Percentiles rank a stretch among this genome's conserved stretches.
These are phyloP conservation scores for Melinaea marsaeus DNA, from an alignment of 2,888 invertebrate genomes.

Conservation along the genomic window DNA sequence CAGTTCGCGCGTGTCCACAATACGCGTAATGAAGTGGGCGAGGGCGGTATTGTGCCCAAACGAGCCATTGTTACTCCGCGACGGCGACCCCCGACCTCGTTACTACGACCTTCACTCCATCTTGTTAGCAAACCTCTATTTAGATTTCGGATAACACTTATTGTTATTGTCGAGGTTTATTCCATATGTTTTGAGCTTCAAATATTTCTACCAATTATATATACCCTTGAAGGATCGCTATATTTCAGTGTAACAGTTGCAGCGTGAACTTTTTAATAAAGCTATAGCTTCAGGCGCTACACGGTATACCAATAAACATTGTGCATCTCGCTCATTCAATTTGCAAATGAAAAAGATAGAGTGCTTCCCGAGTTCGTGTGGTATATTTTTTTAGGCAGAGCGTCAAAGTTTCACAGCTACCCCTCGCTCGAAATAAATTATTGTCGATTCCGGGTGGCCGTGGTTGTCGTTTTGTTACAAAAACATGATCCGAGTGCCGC, in stretches of 20 bases:
- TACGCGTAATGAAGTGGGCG: constrained; percentile 77
- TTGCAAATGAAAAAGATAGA: constrained; percentile 48
- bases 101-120: constrained; percentile 44
- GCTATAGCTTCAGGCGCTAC: constrained; percentile 52
- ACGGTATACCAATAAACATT: constrained; percentile 30
- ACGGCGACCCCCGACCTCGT: constrained; percentile 66
- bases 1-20: constrained; percentile 56
- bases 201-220: not conserved
- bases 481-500: constrained; percentile 57
- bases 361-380: constrained; percentile 54
- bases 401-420: constrained; percentile 72
- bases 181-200: not conserved
- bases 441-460: constrained; percentile 73
- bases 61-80: constrained; percentile 64
- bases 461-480: constrained; percentile 53
- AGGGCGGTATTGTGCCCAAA: constrained; percentile 73
- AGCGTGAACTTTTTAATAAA: constrained; percentile 62
- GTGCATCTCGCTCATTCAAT: constrained; percentile 18
- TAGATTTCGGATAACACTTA: constrained; percentile 5
- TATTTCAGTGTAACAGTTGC: constrained; percentile 58
- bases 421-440: constrained; percentile 70
- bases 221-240: constrained; percentile 1
- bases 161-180: too few species aligned
- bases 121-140: constrained; percentile 39
- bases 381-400: constrained; percentile 66